Evolutionary conservation across 1,140 invertebrate species (phyloP).

Genomic region (Dufourea novaeangliae): DNA sequence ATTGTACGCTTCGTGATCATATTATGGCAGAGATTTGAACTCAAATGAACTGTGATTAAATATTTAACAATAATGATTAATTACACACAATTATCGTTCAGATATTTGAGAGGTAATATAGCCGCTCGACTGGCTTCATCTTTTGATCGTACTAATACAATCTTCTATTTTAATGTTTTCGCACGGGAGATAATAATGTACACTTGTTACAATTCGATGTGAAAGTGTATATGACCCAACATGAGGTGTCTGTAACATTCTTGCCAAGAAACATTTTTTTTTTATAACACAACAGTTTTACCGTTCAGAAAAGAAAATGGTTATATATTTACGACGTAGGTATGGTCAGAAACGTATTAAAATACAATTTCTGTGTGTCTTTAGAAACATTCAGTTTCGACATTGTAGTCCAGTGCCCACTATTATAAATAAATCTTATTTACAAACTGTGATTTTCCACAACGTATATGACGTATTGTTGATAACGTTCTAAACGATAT

Average conservation of each 20-base stretch:
- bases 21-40: slow-evolving; percentile 1
- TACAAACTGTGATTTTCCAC: slow-evolving; percentile 20
- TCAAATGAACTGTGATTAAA: background rate
- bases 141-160: background rate
- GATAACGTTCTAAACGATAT: background rate
- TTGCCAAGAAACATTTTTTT: background rate
- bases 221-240: background rate
- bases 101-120: background rate
- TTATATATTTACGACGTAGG: slow-evolving; percentile 13
- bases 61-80: background rate
- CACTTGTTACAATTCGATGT: slow-evolving; percentile 6
- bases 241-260: slow-evolving; percentile 2
- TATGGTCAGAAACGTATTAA: background rate
- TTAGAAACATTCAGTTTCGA: slow-evolving; percentile 27
- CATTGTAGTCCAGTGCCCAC: slow-evolving; percentile 48
- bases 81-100: background rate
- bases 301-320: background rate
- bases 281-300: background rate
- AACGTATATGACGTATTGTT: slow-evolving; percentile 5
- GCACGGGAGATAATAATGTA: slow-evolving; percentile 1
- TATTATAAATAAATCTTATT: slow-evolving; percentile 42
- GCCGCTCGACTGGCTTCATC: background rate
- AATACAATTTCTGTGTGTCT: background rate
- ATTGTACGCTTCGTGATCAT: background rate
- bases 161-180: background rate